A percentile compares a stretch with the other conserved stretches of the same genome.
These are phyloP conservation scores for Drosophila azteca DNA, from an alignment of 1,140 invertebrate genomes.

Conservation along the genomic window DNA sequence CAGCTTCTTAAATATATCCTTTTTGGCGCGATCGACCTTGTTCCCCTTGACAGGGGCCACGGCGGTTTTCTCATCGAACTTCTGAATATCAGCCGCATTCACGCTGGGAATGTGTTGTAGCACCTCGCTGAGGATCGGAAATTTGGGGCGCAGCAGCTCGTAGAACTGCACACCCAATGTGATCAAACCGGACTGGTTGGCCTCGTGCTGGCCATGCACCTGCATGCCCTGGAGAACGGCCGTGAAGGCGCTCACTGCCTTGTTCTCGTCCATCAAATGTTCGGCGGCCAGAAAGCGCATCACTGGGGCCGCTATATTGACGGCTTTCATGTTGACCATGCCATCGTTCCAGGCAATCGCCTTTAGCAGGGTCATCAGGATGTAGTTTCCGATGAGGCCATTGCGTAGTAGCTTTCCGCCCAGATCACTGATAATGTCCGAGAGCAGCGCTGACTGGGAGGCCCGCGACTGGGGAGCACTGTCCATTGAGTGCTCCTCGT, in stretches of 20 bases:
- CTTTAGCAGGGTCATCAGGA: conserved; percentile 87
- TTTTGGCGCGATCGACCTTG: conserved; percentile 94
- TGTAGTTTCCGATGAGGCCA: conserved; percentile 87
- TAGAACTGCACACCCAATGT: conserved; percentile 88
- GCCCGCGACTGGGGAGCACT: conserved; percentile 85
- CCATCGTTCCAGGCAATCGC: conserved; percentile 95
- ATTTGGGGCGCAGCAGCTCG: conserved; percentile 90
- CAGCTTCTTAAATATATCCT: conserved; percentile 95
- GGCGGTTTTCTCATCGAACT: conserved; percentile 93
- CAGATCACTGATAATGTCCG: conserved; percentile 89
- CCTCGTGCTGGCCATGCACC: conserved; percentile 93
- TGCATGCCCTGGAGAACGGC: conserved; percentile 90
- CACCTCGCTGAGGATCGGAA: conserved; percentile 87
- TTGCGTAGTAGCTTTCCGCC: conserved; percentile 88
- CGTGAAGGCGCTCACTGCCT: conserved; percentile 89
- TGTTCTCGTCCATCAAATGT: conserved; percentile 86
- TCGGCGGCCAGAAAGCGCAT: conserved; percentile 86
- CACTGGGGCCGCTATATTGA: conserved; percentile 88
- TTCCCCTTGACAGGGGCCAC: conserved; percentile 88
- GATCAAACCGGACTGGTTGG: conserved; percentile 85
- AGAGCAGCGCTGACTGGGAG: conserved; percentile 84
- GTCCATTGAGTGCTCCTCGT: conserved; percentile 87
- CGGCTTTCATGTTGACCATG: conserved; percentile 90
- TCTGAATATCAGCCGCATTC: conserved; percentile 90
- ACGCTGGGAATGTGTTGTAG: conserved; percentile 91